Conservation (phyloP, 2,113 vertebrate species). For the Gnathonemus longibarbis region DNA sequence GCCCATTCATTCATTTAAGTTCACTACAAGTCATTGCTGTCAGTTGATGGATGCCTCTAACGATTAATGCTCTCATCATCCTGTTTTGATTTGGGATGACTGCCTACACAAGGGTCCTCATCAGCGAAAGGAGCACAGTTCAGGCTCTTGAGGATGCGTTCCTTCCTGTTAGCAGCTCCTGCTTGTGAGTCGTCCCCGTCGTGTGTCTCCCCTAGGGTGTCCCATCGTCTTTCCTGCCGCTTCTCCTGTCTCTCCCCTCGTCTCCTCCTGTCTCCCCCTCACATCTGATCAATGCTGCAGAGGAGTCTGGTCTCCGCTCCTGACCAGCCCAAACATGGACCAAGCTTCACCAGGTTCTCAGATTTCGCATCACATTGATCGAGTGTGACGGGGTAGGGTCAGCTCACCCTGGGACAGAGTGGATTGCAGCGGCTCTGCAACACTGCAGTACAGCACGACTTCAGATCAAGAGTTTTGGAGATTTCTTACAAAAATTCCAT, state of each 20-base stretch:
- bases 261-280: neutral
- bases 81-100: conserved; percentile 22
- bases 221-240: neutral
- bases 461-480: neutral
- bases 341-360: neutral
- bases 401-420: neutral
- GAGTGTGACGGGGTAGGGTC: neutral
- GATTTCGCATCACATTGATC: neutral
- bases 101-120: conserved; percentile 32
- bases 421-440: neutral
- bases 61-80: conserved; percentile 18
- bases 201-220: neutral
- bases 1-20: neutral
- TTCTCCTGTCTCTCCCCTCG: neutral
- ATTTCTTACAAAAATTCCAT: neutral
- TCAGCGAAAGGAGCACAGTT: conserved; percentile 21
- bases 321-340: neutral
- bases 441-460: neutral
- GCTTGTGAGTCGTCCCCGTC: neutral
- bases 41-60: conserved; percentile 6
- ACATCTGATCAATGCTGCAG: neutral
- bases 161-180: neutral
- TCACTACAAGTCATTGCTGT: conserved; percentile 5
- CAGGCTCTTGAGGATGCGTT: neutral
- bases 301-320: neutral